A percentile compares a stretch with the other conserved stretches of the same genome.
Conservation (phyloP, 2,113 vertebrate species). For the Nannobrachium achirus region DNA sequence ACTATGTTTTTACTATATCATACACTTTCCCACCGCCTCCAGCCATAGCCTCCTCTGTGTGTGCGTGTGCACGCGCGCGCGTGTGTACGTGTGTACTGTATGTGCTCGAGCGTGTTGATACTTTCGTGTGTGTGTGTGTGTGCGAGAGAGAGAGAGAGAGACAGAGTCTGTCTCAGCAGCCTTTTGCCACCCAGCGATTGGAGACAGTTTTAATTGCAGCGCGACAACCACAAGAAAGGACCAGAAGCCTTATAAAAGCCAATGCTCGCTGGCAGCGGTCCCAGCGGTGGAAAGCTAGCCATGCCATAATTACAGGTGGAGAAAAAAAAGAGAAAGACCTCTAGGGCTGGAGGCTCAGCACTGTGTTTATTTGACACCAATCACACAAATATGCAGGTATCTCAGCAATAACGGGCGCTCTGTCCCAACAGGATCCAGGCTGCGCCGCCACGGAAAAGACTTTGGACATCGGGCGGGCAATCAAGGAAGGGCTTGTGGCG, state of each 20-base stretch:
- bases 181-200: conserved; percentile 93
- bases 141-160: conserved; percentile 61
- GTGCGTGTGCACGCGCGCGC: conserved; percentile 6
- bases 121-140: conserved; percentile 45
- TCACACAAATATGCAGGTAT: conserved; percentile 78
- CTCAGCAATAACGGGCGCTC: conserved; percentile 69
- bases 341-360: conserved; percentile 73
- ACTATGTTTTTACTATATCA: conserved; percentile 94
- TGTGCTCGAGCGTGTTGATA: conserved; percentile 42
- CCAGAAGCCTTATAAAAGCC: conserved; percentile 93
- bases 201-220: conserved; percentile 95
- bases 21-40: conserved; percentile 90
- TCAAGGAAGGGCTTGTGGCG: conserved; percentile 50
- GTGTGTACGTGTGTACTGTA: conserved; percentile 56
- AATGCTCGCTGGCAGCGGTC: conserved; percentile 92
- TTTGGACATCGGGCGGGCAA: conserved; percentile 65
- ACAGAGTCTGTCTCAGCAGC: conserved; percentile 86
- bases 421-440: conserved; percentile 71
- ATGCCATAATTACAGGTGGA: conserved; percentile 97
- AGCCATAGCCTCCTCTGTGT: conserved; percentile 81
- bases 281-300: conserved; percentile 92
- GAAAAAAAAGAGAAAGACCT: conserved; percentile 65
- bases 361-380: conserved; percentile 77
- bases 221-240: conserved; percentile 97
- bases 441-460: conserved; percentile 53